Conservation (phyloP, 2,888 invertebrate genomes). For the Leptodirus hochenwartii region DNA sequence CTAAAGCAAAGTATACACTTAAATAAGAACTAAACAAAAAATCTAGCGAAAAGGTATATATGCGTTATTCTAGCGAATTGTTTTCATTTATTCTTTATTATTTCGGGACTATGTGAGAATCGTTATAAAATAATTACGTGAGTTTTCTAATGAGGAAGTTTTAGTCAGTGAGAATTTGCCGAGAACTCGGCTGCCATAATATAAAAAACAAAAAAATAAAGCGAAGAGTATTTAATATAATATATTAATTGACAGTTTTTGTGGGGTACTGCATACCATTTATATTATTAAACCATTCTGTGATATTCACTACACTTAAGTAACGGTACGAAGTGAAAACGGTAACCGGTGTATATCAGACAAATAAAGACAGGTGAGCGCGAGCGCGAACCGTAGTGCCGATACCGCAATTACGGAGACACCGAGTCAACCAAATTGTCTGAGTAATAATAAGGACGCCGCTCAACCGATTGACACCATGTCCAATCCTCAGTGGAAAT, state of each 20-base stretch:
- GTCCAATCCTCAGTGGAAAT: constrained; percentile 80
- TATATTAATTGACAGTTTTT: constrained; percentile 11
- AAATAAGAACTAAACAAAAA: too few species aligned
- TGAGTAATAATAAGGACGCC: constrained; percentile 10
- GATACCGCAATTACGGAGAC: too few species aligned
- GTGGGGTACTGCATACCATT: constrained; percentile 12
- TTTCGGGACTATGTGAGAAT: too few species aligned
- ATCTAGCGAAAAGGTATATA: too few species aligned
- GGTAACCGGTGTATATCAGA: constrained; percentile 4
- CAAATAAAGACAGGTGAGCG: constrained; percentile 12
- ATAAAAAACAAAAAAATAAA: constrained; percentile 3
- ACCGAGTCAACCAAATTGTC: too few species aligned
- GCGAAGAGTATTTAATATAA: constrained; percentile 3
- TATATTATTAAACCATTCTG: constrained; percentile 34
- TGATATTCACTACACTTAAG: constrained; percentile 37
- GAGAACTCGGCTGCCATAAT: too few species aligned
- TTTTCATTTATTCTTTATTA: constrained; percentile 15
- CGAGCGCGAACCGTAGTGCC: too few species aligned
- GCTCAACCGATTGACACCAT: constrained; percentile 26
- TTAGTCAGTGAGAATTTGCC: too few species aligned
- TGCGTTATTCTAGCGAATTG: too few species aligned
- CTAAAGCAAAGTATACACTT: too few species aligned
- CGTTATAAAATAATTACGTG: too few species aligned
- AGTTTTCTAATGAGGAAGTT: too few species aligned
- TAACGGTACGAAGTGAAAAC: constrained; percentile 23